Base-by-base conservation (phyloP, 2,888 invertebrate species). In the Rhamnusium bicolor region DNA sequence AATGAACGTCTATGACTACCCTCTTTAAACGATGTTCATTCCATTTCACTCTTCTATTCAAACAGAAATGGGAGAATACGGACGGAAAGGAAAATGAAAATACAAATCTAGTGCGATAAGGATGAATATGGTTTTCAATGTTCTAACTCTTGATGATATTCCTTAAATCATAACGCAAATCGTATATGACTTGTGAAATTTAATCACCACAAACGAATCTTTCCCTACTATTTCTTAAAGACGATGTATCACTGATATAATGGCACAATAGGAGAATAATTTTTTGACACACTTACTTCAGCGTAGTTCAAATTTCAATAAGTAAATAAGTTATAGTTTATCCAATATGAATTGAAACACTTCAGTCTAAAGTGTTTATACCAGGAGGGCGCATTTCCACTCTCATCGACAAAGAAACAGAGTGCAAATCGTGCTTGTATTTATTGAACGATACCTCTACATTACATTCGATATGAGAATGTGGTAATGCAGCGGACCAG, bases 51-150 rank as follows among this genome's bases (percentile, higher is more conserved):
- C 18, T 10, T 19, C 32, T 19, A 18, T 14, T 58, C 12, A 18
- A 62, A 62, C 47, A 47, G 62, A 62, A 21, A 62, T 12, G 47
- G 47, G 40, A 12, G 19, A 8, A 21, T 16, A 19, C 47, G 62
- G 47, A 49, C 62, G 24, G 46, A 24, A 14, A 24, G 47, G 21
- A 47, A 62, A 47, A 62, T 46, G 62, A 21, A n/a, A 62, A 19
- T 21, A 18, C 19, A 19, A 46, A 62, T 62, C 47, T 21, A 47
- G 47, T 12, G 46, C 46, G 49, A 62, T 47, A 62, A 62, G 62
- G 29, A 62, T 62, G 62, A 62, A 49, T 62, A 62, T 46, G 62
- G 62, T 62, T 62, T 62, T 62, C 47, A 62, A 62, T 47, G 62
- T 62, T 62, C 47, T 62, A 49, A 49, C 14, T 62, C 32, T 62